Evolutionary conservation across 2,113 vertebrate genomes (phyloP).

Genomic region (Callipepla californica): DNA sequence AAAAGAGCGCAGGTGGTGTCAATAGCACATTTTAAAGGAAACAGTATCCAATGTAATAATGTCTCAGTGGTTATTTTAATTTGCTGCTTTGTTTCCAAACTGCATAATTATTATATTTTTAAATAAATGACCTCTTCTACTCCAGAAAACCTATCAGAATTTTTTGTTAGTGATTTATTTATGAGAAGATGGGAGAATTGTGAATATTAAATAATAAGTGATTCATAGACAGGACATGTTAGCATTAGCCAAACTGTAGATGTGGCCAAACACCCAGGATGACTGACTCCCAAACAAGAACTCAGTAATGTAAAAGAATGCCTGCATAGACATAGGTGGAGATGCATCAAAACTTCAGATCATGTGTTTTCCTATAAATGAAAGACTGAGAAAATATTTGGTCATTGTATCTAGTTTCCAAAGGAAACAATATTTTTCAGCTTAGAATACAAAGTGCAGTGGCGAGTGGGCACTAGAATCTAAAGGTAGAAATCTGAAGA

Average conservation of each 20-base stretch:
- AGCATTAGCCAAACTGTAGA: background rate
- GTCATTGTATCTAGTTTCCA: background rate
- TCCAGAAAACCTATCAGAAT: background rate
- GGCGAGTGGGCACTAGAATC: accelerated
- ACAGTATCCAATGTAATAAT: background rate
- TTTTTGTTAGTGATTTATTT: background rate
- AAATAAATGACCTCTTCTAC: background rate
- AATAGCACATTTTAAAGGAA: background rate
- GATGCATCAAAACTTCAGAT: background rate
- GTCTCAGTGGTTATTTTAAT: background rate
- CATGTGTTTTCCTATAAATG: background rate
- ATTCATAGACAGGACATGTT: background rate
- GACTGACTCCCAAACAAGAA: background rate
- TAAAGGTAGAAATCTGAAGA: background rate
- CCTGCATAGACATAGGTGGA: background rate
- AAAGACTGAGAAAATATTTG: background rate
- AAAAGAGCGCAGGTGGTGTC: background rate
- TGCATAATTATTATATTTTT: background rate
- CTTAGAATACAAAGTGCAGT: background rate
- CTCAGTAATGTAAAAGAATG: background rate
- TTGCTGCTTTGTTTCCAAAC: background rate
- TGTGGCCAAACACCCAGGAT: background rate
- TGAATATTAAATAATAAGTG: background rate
- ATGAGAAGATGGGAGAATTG: background rate
- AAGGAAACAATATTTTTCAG: background rate